Percentiles rank a stretch among this genome's conserved stretches.
Evolutionary conservation across 1,140 invertebrate species (phyloP).

Genomic region (Drosophila suzukii): DNA sequence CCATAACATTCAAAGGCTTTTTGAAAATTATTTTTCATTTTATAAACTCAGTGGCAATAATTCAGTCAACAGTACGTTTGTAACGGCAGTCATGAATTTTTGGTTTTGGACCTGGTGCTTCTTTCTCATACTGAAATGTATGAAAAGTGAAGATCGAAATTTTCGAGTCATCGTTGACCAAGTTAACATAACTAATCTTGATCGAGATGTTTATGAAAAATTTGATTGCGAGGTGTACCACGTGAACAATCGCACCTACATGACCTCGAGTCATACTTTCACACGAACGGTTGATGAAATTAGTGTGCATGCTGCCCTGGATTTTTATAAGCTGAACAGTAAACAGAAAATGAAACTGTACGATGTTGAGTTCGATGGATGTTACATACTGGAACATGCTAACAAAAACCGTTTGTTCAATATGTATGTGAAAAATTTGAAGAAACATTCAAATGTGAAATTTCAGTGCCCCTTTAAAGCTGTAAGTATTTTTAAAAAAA

Average conservation of each 20-base stretch:
- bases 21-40: not conserved
- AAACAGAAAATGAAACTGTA: conserved; percentile 34
- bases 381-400: conserved; percentile 30
- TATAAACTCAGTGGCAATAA: not conserved
- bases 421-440: conserved; percentile 29
- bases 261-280: conserved; percentile 25
- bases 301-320: conserved; percentile 15
- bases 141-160: conserved; percentile 18
- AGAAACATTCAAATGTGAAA: conserved; percentile 14
- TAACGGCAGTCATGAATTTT: conserved; percentile 21
- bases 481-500: conserved; percentile 18
- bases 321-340: conserved; percentile 37
- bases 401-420: conserved; percentile 35
- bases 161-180: conserved; percentile 50
- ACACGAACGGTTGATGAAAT: conserved; percentile 19
- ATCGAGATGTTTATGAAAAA: conserved; percentile 33
- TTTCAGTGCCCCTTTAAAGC: conserved; percentile 49
- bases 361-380: conserved; percentile 26
- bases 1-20: not conserved
- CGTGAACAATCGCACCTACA: conserved; percentile 46
- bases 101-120: conserved; percentile 10
- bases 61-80: not conserved
- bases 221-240: conserved; percentile 26
- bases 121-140: not conserved
- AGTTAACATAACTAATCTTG: conserved; percentile 19